Base-by-base conservation (phyloP, 2,888 invertebrate species). In the Erynnis tages region DNA sequence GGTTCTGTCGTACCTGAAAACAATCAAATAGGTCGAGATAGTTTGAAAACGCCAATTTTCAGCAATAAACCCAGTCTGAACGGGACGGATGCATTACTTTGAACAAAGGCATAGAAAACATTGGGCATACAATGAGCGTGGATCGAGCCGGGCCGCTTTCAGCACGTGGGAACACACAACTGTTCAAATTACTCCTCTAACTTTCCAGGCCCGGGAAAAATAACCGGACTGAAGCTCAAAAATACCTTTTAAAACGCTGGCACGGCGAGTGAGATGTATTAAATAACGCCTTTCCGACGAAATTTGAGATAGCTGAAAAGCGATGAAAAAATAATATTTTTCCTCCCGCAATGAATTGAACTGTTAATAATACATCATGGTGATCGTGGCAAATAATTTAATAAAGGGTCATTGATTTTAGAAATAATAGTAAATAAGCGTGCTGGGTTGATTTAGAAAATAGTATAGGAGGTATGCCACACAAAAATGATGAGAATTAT, bases 81-180 rank as follows among this genome's bases (percentile, higher is more conserved):
- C 7, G 16, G 8, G 43, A 29, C 34, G 32, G 49, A 27, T 57
- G 56, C 60, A 65, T 67, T 66, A 66, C 59, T 66, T 69, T 64
- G 56, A 62, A 67, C 63, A 65, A 66, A 66, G 63, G 64, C 54
- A 60, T 58, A 57, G 57, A 60, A 62, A 63, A 63, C 57, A 61
- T 59, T 53, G 56, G 34, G 47, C 58, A 56, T 47, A 59, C 63
- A 61, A 59, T 61, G 65, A 62, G 59, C 55, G 54, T 46, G 54
- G 54, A 61, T 55, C 57, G 59, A 47, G 41, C 41, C 40, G 55
- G 57, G 57, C 54, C 54, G 57, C 62, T 63, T 66, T 63, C 59
- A 60, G 47, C 11, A 54, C 78, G 82, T 84, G 87, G 71, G 87
- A 85, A 79, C 62, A 58, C 59, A 67, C 87, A 86, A 68, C 82